phyloP scores from a whole-genome alignment of 2,113 vertebrate genomes.

The Aspidoscelis tigris region DNA sequence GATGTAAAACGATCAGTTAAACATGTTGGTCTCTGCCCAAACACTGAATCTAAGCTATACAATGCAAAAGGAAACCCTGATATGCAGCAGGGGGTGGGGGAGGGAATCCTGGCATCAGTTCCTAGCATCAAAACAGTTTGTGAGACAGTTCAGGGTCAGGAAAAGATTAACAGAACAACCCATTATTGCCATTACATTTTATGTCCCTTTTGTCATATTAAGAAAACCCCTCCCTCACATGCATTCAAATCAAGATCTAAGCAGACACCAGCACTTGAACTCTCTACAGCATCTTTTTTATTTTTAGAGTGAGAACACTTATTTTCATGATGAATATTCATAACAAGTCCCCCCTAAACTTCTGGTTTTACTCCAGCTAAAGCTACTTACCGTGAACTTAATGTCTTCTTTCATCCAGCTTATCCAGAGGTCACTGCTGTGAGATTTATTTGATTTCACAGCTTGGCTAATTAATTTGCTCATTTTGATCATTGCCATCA shows the following conservation, averaged over 20 bases:
- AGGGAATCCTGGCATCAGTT: too few relatives aligned
- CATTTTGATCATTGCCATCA: constrained; percentile 63
- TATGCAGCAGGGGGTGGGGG: too few relatives aligned
- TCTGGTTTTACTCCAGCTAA: constrained; percentile 53
- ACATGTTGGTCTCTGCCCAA: too few relatives aligned
- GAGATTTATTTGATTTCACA: constrained; percentile 76
- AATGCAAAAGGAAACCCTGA: too few relatives aligned
- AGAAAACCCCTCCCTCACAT: background rate
- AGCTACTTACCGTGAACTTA: constrained; percentile 49
- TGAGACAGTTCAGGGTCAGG: too few relatives aligned
- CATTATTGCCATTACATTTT: background rate
- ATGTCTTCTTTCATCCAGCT: constrained; percentile 58
- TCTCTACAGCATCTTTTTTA: background rate
- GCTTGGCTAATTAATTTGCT: constrained; percentile 77
- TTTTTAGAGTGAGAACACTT: background rate
- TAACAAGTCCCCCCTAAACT: constrained; percentile 34
- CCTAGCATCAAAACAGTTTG: too few relatives aligned
- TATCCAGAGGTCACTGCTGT: constrained; percentile 67
- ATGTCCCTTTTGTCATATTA: too few relatives aligned
- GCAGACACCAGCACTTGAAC: background rate
- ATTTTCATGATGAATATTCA: constrained; percentile 43
- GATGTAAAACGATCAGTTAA: too few relatives aligned
- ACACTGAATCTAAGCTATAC: too few relatives aligned
- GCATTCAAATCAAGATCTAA: background rate
- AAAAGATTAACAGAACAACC: too few relatives aligned